Percentiles rank a stretch among this genome's conserved stretches.
phyloP scores from a whole-genome alignment of 2,797 vertebrate species.

The Falco novaeseelandiae region DNA sequence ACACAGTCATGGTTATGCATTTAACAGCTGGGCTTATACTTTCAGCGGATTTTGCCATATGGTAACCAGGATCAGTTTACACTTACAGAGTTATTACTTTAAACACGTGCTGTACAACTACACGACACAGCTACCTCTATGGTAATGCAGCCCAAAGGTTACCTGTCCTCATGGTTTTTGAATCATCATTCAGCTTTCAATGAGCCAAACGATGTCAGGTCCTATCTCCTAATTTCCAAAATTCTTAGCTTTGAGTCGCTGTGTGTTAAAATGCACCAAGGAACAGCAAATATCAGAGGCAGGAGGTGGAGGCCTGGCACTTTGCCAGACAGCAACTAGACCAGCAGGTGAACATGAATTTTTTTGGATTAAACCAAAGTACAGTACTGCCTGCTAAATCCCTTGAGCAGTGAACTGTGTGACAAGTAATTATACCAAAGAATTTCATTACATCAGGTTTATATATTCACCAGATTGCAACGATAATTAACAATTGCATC shows the following conservation, averaged over 20 bases:
- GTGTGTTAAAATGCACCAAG: neutral
- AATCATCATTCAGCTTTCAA: neutral
- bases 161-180: neutral
- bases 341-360: slow-evolving; percentile 14
- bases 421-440: slow-evolving; percentile 27
- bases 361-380: neutral
- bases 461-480: neutral
- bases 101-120: neutral
- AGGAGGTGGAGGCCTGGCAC: neutral
- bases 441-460: neutral
- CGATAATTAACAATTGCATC: neutral
- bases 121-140: neutral
- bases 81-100: slow-evolving; percentile 45
- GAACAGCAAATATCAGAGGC: neutral
- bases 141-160: neutral
- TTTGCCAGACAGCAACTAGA: neutral
- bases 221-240: neutral
- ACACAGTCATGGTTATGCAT: slow-evolving; percentile 7
- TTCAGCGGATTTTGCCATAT: slow-evolving; percentile 65
- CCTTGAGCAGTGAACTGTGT: neutral
- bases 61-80: slow-evolving; percentile 71
- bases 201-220: neutral
- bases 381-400: slow-evolving; percentile 7
- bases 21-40: slow-evolving; percentile 72
- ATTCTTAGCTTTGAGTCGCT: neutral